These are phyloP conservation scores for Protaetia brevitarsis DNA, from an alignment of 1,140 invertebrate species.

Conservation along the genomic window DNA sequence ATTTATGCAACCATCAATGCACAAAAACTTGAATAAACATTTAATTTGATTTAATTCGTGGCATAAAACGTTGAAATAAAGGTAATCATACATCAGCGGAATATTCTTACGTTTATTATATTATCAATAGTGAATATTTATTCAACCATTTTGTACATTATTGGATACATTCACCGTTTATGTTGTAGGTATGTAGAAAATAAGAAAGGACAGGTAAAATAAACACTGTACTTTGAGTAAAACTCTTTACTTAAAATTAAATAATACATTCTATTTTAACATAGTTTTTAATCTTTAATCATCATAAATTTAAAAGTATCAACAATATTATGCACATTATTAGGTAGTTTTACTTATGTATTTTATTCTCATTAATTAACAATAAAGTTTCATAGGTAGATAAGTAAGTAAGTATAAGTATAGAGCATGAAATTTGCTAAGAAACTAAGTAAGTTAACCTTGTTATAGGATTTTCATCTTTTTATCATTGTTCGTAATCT, in stretches of 20 bases:
- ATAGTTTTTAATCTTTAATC: constrained; percentile 15
- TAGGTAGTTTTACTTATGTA: constrained; percentile 15
- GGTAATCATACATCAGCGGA: too few relatives aligned
- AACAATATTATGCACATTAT: constrained; percentile 18
- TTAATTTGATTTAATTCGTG: too few relatives aligned
- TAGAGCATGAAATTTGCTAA: constrained; percentile 12
- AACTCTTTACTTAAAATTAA: constrained; percentile 19
- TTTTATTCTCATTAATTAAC: constrained; percentile 2
- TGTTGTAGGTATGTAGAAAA: too few relatives aligned
- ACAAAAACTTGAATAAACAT: too few relatives aligned
- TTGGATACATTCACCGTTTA: too few relatives aligned
- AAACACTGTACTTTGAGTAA: background rate
- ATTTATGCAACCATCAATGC: too few relatives aligned
- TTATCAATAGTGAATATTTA: too few relatives aligned
- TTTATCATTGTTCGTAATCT: background rate
- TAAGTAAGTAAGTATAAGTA: constrained; percentile 14
- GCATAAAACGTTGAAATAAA: too few relatives aligned
- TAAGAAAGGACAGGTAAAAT: background rate
- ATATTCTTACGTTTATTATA: too few relatives aligned
- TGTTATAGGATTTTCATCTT: background rate
- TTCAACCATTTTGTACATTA: too few relatives aligned
- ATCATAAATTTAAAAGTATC: constrained; percentile 19
- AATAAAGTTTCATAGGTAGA: constrained; percentile 7
- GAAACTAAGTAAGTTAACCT: constrained; percentile 2
- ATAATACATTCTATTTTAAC: constrained; percentile 17